phyloP scores from a whole-genome alignment of 2,888 invertebrate genomes.

The Scaptomyza tumidula region DNA sequence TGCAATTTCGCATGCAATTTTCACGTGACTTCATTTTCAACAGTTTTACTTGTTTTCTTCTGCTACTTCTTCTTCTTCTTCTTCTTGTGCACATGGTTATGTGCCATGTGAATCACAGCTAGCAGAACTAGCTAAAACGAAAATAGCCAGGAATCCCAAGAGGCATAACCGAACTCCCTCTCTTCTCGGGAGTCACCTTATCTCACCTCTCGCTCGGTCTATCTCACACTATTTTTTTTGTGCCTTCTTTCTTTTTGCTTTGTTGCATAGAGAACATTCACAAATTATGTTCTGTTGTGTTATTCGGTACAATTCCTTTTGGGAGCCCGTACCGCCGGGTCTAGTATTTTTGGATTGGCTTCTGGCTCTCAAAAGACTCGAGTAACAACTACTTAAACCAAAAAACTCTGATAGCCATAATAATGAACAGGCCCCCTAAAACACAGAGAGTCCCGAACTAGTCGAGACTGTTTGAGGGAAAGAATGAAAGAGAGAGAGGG shows the following conservation, averaged over 20 bases:
- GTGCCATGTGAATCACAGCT: conserved; percentile 9
- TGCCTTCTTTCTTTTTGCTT: conserved; percentile 15
- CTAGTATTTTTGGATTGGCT: conserved; percentile 57
- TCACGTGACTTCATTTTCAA: conserved; percentile 54
- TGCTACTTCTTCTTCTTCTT: conserved; percentile 1
- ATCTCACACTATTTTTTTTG: conserved; percentile 9
- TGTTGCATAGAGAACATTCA: conserved; percentile 40
- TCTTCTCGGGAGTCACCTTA: not conserved
- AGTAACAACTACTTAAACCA: conserved; percentile 8
- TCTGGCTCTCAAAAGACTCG: conserved; percentile 18
- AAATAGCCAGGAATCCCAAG: conserved; percentile 43
- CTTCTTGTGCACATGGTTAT: conserved; percentile 15
- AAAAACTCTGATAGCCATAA: conserved; percentile 39
- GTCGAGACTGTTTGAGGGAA: conserved; percentile 10
- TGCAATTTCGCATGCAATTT: conserved; percentile 76
- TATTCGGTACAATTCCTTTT: conserved; percentile 18
- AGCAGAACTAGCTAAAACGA: conserved; percentile 11
- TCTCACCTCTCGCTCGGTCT: not conserved
- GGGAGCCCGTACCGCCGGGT: conserved; percentile 2
- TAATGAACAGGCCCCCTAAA: conserved; percentile 42
- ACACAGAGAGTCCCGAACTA: conserved; percentile 5
- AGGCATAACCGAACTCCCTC: conserved; percentile 27
- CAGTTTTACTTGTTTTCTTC: conserved; percentile 18
- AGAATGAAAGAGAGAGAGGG: conserved; percentile 1
- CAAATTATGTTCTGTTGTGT: conserved; percentile 70